Percentiles rank a stretch among this genome's conserved stretches.
Evolutionary conservation across 1,140 invertebrate species (phyloP).

Genomic region (Planococcus citri): DNA sequence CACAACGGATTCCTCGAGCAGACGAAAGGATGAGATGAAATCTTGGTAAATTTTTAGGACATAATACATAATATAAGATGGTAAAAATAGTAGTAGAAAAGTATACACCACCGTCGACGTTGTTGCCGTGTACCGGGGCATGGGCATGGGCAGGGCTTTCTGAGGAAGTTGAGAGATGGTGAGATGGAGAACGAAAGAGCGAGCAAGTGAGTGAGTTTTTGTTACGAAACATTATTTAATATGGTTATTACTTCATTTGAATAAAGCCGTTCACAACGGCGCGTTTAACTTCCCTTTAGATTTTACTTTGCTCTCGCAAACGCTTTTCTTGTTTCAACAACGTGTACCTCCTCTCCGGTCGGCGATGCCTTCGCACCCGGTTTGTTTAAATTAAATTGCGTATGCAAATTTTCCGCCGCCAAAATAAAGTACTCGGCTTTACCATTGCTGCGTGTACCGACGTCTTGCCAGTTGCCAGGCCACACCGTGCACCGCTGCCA

Average conservation of each 20-base stretch:
- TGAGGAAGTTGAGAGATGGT: too few relatives aligned
- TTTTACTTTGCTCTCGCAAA: background rate
- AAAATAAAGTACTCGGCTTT: conserved; percentile 16
- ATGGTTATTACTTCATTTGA: conserved; percentile 20
- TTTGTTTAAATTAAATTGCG: conserved; percentile 19
- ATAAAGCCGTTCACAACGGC: conserved; percentile 16
- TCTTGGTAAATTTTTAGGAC: background rate
- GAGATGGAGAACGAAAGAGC: too few relatives aligned
- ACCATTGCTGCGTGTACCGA: conserved; percentile 8
- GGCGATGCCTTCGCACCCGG: background rate
- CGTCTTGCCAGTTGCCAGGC: background rate
- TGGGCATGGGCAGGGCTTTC: background rate
- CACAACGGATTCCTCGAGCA: background rate
- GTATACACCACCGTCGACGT: background rate
- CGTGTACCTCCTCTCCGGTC: background rate
- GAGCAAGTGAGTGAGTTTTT: background rate
- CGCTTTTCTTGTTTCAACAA: conserved; percentile 18
- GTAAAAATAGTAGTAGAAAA: conserved; percentile 3
- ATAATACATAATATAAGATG: background rate
- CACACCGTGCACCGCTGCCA: background rate
- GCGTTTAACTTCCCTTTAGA: conserved; percentile 11
- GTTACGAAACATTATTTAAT: conserved; percentile 17
- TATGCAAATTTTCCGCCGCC: conserved; percentile 15
- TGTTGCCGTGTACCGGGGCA: background rate
- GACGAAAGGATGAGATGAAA: background rate